Conservation (phyloP, 1,140 invertebrate species). For the Temnothorax longispinosus region DNA sequence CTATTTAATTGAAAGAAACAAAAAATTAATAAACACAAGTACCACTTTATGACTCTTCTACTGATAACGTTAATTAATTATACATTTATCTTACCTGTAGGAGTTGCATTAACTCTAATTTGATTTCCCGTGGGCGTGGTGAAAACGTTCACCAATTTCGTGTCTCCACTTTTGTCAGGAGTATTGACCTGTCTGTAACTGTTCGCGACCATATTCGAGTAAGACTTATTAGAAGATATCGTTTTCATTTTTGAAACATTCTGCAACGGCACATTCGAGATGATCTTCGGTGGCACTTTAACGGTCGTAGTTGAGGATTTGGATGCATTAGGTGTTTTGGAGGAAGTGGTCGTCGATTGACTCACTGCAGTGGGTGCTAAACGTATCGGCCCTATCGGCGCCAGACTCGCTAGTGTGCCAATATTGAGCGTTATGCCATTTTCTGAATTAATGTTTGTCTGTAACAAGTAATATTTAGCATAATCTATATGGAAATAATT, state of each 20-base stretch:
- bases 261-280: constrained; percentile 67
- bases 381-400: constrained; percentile 83
- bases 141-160: constrained; percentile 76
- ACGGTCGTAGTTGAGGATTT: constrained; percentile 62
- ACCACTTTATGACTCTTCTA: not conserved
- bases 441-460: constrained; percentile 72
- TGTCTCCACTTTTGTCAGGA: constrained; percentile 72
- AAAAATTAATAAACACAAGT: not conserved
- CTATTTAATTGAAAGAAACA: constrained; percentile 31
- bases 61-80: not conserved
- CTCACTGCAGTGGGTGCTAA: constrained; percentile 74
- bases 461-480: constrained; percentile 35
- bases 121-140: constrained; percentile 70
- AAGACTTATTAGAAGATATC: constrained; percentile 74
- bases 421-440: constrained; percentile 85
- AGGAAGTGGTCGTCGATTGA: constrained; percentile 47
- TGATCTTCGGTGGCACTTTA: constrained; percentile 74
- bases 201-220: constrained; percentile 74
- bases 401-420: constrained; percentile 84
- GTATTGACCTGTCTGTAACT: constrained; percentile 76
- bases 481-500: not conserved
- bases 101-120: constrained; percentile 68
- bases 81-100: constrained; percentile 67
- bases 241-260: constrained; percentile 78
- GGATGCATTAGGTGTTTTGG: constrained; percentile 49